Base-by-base conservation (phyloP, 2,797 vertebrate genomes). In the Peromyscus melanophrys region DNA sequence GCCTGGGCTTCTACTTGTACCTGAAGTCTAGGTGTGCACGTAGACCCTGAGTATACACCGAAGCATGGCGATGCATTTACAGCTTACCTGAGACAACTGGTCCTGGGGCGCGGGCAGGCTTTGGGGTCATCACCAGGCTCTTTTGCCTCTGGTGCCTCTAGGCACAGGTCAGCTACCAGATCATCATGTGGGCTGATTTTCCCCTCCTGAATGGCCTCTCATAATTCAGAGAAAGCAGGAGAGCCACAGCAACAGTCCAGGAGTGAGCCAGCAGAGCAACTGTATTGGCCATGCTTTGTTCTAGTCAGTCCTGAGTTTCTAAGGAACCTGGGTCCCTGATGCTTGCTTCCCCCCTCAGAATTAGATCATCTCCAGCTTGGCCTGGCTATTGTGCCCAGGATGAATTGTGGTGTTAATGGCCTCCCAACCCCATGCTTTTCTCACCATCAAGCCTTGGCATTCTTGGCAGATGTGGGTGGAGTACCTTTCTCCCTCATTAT, bases 191-290 rank as follows among this genome's bases (percentile, higher is more conserved):
- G 16, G 34, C 63, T 52, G 37, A 13, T 8, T 25, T 25, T 21
- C 43, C 59, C 43, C 69, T 57, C 21, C 9, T 19, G 19, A 29
- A 49, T 17, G 57, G 8, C 46, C 23, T 61, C 21, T 34, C 40
- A 5, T 9, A 17, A 19, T 57, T 46, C 59, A 43, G 25, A 57
- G 71, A 76, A 13, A n/a, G 27, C 29, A 13, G 5, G 55, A 9
- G 0, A 49, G 77, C 49, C 13, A 16, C 0, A 31, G 46, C n/a
- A 6, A 40, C 3, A 27, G 10, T 12, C 57, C 11, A 1, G 87
- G 27, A 7, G 10, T 25, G 0, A 0, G 23, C 21, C 55, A 34
- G 71, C n/a, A 21, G 67, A 52, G 12, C 31, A 40, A 14, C 0
- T 0, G 43, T 29, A 14, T 0, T 0, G 17, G 21, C 6, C 13